phyloP scores from a whole-genome alignment of 1,140 invertebrate species.

The Ridgeia piscesae region DNA sequence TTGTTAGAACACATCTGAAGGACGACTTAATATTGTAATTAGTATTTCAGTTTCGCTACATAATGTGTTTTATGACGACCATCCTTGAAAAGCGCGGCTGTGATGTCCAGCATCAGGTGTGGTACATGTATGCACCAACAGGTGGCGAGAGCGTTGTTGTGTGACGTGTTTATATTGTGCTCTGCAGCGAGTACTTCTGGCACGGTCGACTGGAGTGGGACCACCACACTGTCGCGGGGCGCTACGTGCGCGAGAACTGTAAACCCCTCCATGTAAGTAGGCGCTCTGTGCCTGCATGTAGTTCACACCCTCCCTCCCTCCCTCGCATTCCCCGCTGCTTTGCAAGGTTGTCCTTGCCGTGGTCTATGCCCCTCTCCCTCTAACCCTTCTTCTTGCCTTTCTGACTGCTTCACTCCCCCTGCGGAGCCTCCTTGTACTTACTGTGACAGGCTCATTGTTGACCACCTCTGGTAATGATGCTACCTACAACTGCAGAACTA shows the following conservation, averaged over 20 bases:
- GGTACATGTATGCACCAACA: not conserved
- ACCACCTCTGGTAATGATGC: not conserved
- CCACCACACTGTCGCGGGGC: slow-evolving; percentile 47
- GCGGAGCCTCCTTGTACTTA: not conserved
- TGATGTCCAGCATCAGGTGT: not conserved
- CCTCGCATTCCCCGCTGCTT: not conserved
- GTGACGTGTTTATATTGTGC: not conserved
- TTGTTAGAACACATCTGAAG: too few species aligned
- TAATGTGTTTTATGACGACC: not conserved
- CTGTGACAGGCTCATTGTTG: not conserved
- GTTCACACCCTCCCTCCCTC: not conserved
- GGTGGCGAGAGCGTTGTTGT: not conserved
- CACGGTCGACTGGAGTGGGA: slow-evolving; percentile 56
- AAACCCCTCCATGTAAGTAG: slow-evolving; percentile 65
- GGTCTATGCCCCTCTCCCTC: not conserved
- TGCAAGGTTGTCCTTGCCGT: not conserved
- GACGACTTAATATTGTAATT: not conserved
- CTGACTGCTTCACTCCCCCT: not conserved
- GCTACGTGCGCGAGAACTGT: slow-evolving; percentile 76
- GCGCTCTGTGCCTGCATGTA: not conserved
- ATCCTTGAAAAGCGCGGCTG: not conserved
- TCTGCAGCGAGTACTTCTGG: slow-evolving; percentile 52
- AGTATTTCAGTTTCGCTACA: not conserved
- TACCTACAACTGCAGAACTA: not conserved
- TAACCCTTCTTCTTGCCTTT: slow-evolving; percentile 4